Conservation (phyloP, 2,797 vertebrate species). For the Echeneis naucrates region DNA sequence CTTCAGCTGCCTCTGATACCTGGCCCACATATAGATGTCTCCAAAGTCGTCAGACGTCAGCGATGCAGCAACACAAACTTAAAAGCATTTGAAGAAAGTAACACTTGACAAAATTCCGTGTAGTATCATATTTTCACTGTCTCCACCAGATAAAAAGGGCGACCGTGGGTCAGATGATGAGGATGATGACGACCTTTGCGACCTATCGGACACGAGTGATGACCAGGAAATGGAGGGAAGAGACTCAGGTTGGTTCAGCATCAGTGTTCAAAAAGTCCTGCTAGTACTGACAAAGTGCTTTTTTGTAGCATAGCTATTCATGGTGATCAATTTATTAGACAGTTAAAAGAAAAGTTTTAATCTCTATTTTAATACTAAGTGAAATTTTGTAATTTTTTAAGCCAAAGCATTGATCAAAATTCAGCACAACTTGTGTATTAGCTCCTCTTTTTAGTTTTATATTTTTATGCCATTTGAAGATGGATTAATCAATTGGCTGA, state of each 20-base stretch:
- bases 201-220: slow-evolving; percentile 81
- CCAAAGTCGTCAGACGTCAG: slow-evolving; percentile 70
- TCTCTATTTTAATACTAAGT: neutral
- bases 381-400: neutral
- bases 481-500: neutral
- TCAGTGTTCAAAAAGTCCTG: neutral
- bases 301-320: neutral
- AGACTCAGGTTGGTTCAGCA: slow-evolving; percentile 70
- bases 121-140: slow-evolving; percentile 26
- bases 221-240: slow-evolving; percentile 68
- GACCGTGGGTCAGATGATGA: slow-evolving; percentile 60
- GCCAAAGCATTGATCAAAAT: neutral
- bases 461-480: no score
- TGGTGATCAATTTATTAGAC: neutral
- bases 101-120: slow-evolving; percentile 28
- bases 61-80: slow-evolving; percentile 44
- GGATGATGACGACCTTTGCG: slow-evolving; percentile 69
- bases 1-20: slow-evolving; percentile 78
- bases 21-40: slow-evolving; percentile 80
- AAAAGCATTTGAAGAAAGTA: slow-evolving; percentile 56
- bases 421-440: no score
- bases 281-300: neutral
- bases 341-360: neutral
- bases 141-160: slow-evolving; percentile 67
- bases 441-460: neutral